Conservation (phyloP, 2,888 invertebrate genomes). For the Oasisia sp. region DNA sequence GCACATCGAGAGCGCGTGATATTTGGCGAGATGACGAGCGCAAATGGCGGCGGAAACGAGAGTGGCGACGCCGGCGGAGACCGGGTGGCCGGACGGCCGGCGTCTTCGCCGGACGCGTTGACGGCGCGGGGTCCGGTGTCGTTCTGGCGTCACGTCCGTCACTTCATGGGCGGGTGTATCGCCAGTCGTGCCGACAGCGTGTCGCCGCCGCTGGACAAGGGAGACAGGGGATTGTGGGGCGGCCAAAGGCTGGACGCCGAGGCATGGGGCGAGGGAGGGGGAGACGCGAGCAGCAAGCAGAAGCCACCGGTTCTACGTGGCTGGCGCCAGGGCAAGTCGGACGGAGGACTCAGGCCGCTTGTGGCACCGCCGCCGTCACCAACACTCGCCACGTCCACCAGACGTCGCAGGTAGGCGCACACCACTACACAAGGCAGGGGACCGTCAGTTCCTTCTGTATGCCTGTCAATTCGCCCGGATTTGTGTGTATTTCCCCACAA, state of each 20-base stretch:
- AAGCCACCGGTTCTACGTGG: not conserved
- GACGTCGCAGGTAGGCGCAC: not conserved
- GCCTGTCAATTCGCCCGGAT: no score
- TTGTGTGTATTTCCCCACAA: no score
- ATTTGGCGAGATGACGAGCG: not conserved
- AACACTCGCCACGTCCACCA: not conserved
- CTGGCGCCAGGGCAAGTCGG: not conserved
- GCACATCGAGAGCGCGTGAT: not conserved
- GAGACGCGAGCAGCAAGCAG: not conserved
- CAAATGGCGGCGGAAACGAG: not conserved
- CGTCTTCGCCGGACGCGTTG: not conserved
- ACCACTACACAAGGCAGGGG: not conserved
- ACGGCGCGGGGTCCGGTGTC: not conserved
- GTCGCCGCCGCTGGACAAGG: not conserved
- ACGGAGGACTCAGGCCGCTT: not conserved
- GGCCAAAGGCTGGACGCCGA: not conserved
- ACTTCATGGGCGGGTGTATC: not conserved
- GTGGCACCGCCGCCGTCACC: not conserved
- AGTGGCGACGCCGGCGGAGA: constrained; percentile 4
- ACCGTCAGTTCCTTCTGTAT: not conserved
- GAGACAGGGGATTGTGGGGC: not conserved
- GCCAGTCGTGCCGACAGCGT: not conserved
- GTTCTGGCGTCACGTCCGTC: not conserved
- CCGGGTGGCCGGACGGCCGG: not conserved
- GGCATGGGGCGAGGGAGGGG: not conserved